These are phyloP conservation scores for Eledona agricola DNA, from an alignment of 2,888 invertebrate species.

Conservation along the genomic window DNA sequence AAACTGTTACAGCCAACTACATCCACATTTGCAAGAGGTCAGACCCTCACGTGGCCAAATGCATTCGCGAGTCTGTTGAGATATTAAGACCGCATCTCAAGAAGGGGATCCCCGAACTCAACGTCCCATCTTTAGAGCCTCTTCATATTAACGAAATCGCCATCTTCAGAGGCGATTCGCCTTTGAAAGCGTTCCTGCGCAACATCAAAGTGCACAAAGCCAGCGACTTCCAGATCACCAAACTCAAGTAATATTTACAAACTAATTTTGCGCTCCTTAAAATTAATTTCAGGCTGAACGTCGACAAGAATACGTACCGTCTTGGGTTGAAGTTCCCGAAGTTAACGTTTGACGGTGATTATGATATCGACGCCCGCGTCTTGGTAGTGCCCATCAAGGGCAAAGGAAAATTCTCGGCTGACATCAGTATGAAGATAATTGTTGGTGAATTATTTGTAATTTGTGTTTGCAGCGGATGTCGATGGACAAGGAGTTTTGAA, in stretches of 20 bases:
- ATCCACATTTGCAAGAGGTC: constrained; percentile 71
- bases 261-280: constrained; percentile 2
- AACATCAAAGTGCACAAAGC: constrained; percentile 66
- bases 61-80: constrained; percentile 71
- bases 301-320: constrained; percentile 64
- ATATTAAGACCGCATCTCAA: constrained; percentile 68
- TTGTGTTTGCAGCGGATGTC: constrained; percentile 25
- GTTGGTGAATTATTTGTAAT: too few species aligned
- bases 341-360: constrained; percentile 67
- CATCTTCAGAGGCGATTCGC: constrained; percentile 67
- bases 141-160: constrained; percentile 70
- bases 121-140: constrained; percentile 74
- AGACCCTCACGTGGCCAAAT: constrained; percentile 70
- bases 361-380: constrained; percentile 68
- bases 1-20: constrained; percentile 72
- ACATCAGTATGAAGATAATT: too few species aligned
- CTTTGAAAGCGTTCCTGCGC: constrained; percentile 63
- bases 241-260: constrained; percentile 60
- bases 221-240: constrained; percentile 65
- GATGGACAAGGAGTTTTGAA: constrained; percentile 61
- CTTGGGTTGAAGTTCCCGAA: constrained; percentile 66
- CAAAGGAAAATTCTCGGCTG: constrained; percentile 68
- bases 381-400: constrained; percentile 69
- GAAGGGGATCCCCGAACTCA: constrained; percentile 72
- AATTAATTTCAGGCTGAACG: constrained; percentile 64